phyloP scores from a whole-genome alignment of 2,888 invertebrate species.

The Calliscelio sp. region DNA sequence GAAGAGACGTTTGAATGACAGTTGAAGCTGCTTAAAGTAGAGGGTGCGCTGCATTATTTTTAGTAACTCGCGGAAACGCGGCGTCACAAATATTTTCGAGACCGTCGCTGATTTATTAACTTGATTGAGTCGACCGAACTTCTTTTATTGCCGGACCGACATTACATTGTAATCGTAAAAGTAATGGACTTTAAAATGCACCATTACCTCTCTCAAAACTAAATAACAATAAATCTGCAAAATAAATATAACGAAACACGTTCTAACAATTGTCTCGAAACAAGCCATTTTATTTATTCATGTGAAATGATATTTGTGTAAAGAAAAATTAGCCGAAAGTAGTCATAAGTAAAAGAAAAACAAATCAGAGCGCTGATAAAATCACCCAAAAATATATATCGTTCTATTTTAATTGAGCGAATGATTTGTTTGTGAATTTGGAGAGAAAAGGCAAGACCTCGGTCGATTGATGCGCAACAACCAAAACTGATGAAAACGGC shows the following conservation, averaged over 20 bases:
- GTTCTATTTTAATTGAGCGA: background rate
- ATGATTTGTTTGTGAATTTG: background rate
- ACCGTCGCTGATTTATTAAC: constrained; percentile 27
- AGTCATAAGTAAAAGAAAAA: background rate
- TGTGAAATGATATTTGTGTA: no score
- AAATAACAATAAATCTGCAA: no score
- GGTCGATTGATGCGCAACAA: background rate
- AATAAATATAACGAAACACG: no score
- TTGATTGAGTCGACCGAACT: background rate
- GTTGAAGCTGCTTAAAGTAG: constrained; percentile 60
- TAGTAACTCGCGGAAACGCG: constrained; percentile 62
- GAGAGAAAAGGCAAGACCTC: no score
- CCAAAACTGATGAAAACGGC: background rate
- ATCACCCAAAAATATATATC: background rate
- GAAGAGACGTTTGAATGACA: constrained; percentile 68
- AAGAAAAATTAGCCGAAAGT: no score
- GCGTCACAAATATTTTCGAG: constrained; percentile 55
- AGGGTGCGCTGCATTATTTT: constrained; percentile 63
- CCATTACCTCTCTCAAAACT: no score
- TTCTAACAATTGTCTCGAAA: no score
- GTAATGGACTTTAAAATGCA: no score
- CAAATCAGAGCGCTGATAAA: background rate
- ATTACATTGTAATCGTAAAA: no score
- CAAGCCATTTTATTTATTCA: no score
- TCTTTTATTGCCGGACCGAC: no score